These are phyloP conservation scores for Heliconius hermathena DNA, from an alignment of 1,140 invertebrate genomes.

Conservation along the genomic window DNA sequence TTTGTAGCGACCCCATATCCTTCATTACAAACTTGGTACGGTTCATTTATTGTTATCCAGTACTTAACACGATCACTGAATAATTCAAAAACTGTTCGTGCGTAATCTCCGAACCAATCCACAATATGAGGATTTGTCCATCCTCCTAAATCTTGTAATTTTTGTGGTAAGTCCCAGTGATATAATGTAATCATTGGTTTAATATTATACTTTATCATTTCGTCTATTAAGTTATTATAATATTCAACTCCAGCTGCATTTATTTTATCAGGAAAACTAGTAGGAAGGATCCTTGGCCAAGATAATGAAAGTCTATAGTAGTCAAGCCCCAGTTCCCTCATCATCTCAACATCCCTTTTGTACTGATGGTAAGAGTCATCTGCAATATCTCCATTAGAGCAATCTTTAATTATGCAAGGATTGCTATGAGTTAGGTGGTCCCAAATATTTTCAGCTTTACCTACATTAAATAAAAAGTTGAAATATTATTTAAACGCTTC, in stretches of 20 bases:
- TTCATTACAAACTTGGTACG: slow-evolving; percentile 81
- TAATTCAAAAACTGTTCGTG: slow-evolving; percentile 81
- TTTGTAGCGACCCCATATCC: slow-evolving; percentile 80
- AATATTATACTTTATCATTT: slow-evolving; percentile 80
- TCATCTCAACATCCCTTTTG: slow-evolving; percentile 80
- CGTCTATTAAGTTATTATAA: slow-evolving; percentile 84
- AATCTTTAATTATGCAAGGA: slow-evolving; percentile 77
- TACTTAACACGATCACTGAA: slow-evolving; percentile 84
- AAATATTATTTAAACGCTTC: background rate
- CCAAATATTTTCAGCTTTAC: slow-evolving; percentile 83
- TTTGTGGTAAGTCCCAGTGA: slow-evolving; percentile 86
- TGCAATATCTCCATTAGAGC: slow-evolving; percentile 77
- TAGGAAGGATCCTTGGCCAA: slow-evolving; percentile 85
- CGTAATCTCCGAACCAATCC: slow-evolving; percentile 84
- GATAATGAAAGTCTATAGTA: slow-evolving; percentile 86
- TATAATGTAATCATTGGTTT: slow-evolving; percentile 84
- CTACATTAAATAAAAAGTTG: slow-evolving; percentile 40
- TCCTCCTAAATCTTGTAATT: slow-evolving; percentile 83
- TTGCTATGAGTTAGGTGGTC: slow-evolving; percentile 77
- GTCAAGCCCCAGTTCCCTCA: slow-evolving; percentile 76
- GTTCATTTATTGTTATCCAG: slow-evolving; percentile 88
- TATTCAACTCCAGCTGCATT: slow-evolving; percentile 83
- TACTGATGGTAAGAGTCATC: slow-evolving; percentile 67
- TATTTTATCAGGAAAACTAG: slow-evolving; percentile 81
- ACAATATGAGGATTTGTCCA: slow-evolving; percentile 85